Base-by-base conservation (phyloP, 1,140 invertebrate species). In the Drosophila pseudoobscura region DNA sequence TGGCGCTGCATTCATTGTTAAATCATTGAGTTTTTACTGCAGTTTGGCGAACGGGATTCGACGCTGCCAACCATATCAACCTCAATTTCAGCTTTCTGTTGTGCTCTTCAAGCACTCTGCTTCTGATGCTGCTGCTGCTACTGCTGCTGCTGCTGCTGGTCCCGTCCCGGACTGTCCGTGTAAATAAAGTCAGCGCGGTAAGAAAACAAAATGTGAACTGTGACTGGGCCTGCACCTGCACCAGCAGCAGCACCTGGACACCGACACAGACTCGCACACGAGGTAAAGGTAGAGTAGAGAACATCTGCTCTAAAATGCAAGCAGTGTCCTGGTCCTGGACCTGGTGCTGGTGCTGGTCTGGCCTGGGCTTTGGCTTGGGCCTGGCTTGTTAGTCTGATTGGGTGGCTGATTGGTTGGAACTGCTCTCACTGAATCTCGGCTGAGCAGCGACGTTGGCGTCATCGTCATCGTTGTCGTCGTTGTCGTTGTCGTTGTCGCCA, bases 1-100 rank as follows among this genome's bases (percentile, higher is more conserved):
- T 57, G 62, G 43, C 47, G 76, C 74, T 87, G 83, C 83, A 87
- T 87, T 87, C 83, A 87, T 87, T 87, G 83, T 87, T 87, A 87
- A 87, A 87, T 88, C 83, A 87, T 87, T 87, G 83, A 69, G 83
- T 88, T 87, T 87, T 87, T 83, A 75, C 83, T 87, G 83, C 83
- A 87, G 83, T 87, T 87, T 88, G 78, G 83, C 83, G 68, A 70
- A 70, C 66, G 64, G 63, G 51, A 69, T 70, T 70, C 65, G 65
- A 69, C 64, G 65, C 65, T 69, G 65, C 43, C 65, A 53, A 68
- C 61, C 69, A 78, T 78, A 88, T 82, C 57, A 87, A 88, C 83
- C 83, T 87, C 78, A 88, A 88, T 87, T 87, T 83, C 59, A 52
- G 63, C 47, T 60, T 58, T 51, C 52, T 41, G 45, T 68, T 69